Evolutionary conservation across 2,888 invertebrate genomes (phyloP), one percentile per base, ranked within the genome.

Genomic region (Malacosoma neustria): DNA sequence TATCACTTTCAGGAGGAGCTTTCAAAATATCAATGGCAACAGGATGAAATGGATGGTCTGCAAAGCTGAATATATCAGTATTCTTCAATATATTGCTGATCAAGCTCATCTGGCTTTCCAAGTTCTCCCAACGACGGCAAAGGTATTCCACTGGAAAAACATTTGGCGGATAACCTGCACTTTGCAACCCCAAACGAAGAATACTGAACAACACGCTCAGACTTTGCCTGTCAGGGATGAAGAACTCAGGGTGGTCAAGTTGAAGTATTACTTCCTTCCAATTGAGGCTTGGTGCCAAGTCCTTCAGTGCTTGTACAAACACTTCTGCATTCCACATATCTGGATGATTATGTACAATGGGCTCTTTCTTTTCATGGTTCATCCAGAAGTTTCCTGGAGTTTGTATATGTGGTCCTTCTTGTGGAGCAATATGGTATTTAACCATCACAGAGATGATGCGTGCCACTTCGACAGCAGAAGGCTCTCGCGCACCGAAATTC

Each of bases 241-340:
- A 72, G 64, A 99, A 98, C 54, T 96, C 96, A 2, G 92, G 89
- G 72, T 98, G 95, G 69, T 99, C 99, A 30, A 99, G 80, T 75
- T 97, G 96, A 43, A 91, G 79, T 48, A 98, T 92, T 0, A 99
- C 96, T 61, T 97, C 97, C 62, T 93, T 93, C 98, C 98, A 98
- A 54, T 93, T 92, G 41, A 98, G 76, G 60, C 91, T 93, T 1
- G 95, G 92, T 48, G 93, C 93, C 47, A 95, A 84, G 68, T 98
- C 97, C 70, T 96, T 95, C 14, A 97, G 79, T n/a, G 95, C 92
- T 68, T 95, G 94, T 30, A 97, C 93, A 66, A 98, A 97, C 37
- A 96, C 90, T 63, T 98, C 98, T 7, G 96, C 91, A 71, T 97
- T 97, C 98, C 98, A 99, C 3, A 93, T 88, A 66, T 90, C 68